A percentile compares a stretch with the other conserved stretches of the same genome.
phyloP scores from a whole-genome alignment of 2,797 vertebrate genomes.

The Enteromius fasciolatus region DNA sequence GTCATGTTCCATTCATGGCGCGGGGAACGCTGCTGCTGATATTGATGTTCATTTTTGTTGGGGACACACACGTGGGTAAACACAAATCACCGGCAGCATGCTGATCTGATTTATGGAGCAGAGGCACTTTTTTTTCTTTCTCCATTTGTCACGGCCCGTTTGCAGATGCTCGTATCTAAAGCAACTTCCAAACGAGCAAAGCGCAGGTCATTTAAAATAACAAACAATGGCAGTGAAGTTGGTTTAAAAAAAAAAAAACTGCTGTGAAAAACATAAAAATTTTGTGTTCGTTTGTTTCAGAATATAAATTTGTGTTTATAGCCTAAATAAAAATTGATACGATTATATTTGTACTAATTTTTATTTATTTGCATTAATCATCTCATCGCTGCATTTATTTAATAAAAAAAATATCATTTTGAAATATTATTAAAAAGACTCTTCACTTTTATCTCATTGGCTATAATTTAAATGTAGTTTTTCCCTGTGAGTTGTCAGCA shows the following conservation, averaged over 20 bases:
- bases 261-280: neutral
- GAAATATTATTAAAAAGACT: neutral
- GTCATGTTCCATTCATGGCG: slow-evolving; percentile 20
- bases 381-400: neutral
- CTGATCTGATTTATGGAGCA: slow-evolving; percentile 25
- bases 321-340: neutral
- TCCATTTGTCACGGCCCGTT: neutral
- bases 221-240: neutral
- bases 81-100: slow-evolving; percentile 18
- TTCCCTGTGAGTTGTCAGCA: neutral
- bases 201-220: neutral
- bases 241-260: neutral
- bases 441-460: too few relatives aligned
- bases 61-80: slow-evolving; percentile 36
- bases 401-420: neutral
- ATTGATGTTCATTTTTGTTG: slow-evolving; percentile 31
- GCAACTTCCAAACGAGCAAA: neutral
- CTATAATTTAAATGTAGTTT: neutral
- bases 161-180: neutral
- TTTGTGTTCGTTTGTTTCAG: neutral
- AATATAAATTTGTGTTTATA: neutral
- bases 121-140: too few relatives aligned
- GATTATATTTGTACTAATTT: neutral
- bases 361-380: neutral
- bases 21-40: slow-evolving; percentile 5